Evolutionary conservation across 1,140 invertebrate genomes (phyloP).

Genomic region (Ridgeia piscesae): DNA sequence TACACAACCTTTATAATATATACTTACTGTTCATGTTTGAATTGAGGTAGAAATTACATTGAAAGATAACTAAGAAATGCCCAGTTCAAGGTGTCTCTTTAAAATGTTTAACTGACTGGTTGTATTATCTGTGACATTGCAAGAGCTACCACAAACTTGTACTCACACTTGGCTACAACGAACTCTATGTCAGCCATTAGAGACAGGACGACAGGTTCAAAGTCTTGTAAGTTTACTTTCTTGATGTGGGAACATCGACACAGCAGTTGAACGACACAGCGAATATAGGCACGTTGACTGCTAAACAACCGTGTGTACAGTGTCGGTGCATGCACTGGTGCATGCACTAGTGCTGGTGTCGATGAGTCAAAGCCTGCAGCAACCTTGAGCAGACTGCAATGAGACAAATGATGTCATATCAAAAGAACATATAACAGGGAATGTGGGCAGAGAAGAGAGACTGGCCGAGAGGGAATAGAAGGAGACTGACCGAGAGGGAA

Average conservation of each 20-base stretch:
- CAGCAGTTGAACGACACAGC: slow-evolving; percentile 65
- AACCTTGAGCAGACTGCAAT: slow-evolving; percentile 63
- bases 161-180: slow-evolving; percentile 50
- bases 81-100: not conserved
- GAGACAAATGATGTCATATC: slow-evolving; percentile 33
- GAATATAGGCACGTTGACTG: slow-evolving; percentile 63
- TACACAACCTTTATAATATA: too few relatives aligned
- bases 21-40: too few relatives aligned
- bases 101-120: not conserved
- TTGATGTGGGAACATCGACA: slow-evolving; percentile 63
- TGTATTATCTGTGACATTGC: not conserved
- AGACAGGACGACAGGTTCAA: slow-evolving; percentile 61
- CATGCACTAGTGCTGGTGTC: slow-evolving; percentile 18
- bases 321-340: not conserved
- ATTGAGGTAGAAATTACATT: not conserved
- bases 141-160: not conserved
- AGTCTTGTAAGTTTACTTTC: slow-evolving; percentile 60
- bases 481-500: too few relatives aligned
- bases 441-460: too few relatives aligned
- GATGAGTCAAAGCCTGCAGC: slow-evolving; percentile 64
- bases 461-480: too few relatives aligned
- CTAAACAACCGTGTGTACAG: slow-evolving; percentile 51
- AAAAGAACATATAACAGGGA: not conserved
- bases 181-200: slow-evolving; percentile 67
- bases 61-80: not conserved